These are phyloP conservation scores for Cephus pygmeus DNA, from an alignment of 2,888 invertebrate genomes.

Conservation along the genomic window DNA sequence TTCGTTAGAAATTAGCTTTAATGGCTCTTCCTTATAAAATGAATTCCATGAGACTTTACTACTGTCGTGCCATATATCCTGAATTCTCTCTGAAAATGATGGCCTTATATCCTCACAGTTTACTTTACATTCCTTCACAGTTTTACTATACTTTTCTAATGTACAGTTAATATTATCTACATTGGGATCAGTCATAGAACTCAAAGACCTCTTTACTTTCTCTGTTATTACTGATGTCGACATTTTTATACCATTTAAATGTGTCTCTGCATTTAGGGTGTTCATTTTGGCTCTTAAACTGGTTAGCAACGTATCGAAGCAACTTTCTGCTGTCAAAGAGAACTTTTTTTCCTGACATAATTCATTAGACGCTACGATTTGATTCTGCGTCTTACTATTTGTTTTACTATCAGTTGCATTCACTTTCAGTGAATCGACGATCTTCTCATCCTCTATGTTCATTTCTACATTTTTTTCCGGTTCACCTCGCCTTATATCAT, in stretches of 20 bases:
- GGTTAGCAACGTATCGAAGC: slow-evolving; percentile 26
- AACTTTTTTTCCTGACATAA: not conserved
- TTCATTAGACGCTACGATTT: not conserved
- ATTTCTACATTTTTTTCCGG: not conserved
- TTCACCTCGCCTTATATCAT: not conserved
- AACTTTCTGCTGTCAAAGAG: slow-evolving; percentile 20
- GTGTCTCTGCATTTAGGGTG: slow-evolving; percentile 14
- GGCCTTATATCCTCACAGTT: slow-evolving; percentile 10
- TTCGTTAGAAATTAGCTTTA: not conserved
- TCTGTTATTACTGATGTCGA: not conserved
- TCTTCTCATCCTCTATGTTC: not conserved
- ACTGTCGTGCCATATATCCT: slow-evolving; percentile 29
- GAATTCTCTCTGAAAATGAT: slow-evolving; percentile 32
- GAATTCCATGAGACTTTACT: slow-evolving; percentile 8
- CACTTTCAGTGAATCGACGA: not conserved
- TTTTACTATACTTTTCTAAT: not conserved
- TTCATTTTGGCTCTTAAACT: slow-evolving; percentile 25
- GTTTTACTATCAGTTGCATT: not conserved
- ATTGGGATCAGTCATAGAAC: not conserved
- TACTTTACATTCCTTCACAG: not conserved
- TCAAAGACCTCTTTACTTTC: not conserved
- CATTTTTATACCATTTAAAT: slow-evolving; percentile 2
- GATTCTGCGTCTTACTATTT: not conserved
- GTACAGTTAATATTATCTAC: not conserved
- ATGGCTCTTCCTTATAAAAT: slow-evolving; percentile 3